A percentile compares a stretch with the other conserved stretches of the same genome.
phyloP scores from a whole-genome alignment of 2,797 vertebrate genomes.

The Pantherophis vulpinus region DNA sequence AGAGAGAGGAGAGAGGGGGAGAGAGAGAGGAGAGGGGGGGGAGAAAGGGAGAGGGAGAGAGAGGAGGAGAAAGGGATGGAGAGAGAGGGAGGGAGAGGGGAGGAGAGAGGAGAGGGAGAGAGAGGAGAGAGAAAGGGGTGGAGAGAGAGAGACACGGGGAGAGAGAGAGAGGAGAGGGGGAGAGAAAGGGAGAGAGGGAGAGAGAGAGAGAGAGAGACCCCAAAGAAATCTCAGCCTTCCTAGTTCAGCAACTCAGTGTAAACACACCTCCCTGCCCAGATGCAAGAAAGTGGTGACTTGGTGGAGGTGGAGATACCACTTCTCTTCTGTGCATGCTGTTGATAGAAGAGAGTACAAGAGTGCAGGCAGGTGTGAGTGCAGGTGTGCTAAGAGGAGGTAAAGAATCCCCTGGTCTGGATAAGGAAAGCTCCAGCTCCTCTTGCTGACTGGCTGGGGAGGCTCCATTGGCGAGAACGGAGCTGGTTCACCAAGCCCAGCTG shows the following conservation, averaged over 20 bases:
- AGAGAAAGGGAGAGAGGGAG: too few relatives aligned
- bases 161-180: too few relatives aligned
- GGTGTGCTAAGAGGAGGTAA: background rate
- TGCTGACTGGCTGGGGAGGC: background rate
- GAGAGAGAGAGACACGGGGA: background rate
- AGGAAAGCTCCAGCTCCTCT: background rate
- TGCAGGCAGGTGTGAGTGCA: too few relatives aligned
- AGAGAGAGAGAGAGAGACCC: background rate
- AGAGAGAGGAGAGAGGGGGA: background rate
- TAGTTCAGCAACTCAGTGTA: background rate
- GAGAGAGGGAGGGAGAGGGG: too few relatives aligned
- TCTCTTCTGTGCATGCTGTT: background rate
- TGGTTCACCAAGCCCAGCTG: background rate
- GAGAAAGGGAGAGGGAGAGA: too few relatives aligned
- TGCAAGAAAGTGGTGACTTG: background rate
- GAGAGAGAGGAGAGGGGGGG: too few relatives aligned
- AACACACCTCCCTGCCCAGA: background rate
- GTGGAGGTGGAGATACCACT: background rate
- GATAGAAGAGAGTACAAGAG: background rate
- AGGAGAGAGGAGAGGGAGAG: too few relatives aligned
- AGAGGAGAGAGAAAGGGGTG: too few relatives aligned
- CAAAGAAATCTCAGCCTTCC: background rate
- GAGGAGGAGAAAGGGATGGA: too few relatives aligned
- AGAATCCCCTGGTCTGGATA: background rate
- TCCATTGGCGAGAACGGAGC: background rate